Evolutionary conservation across 2,888 invertebrate genomes (phyloP).

Genomic region (Subacronicta megacephala): DNA sequence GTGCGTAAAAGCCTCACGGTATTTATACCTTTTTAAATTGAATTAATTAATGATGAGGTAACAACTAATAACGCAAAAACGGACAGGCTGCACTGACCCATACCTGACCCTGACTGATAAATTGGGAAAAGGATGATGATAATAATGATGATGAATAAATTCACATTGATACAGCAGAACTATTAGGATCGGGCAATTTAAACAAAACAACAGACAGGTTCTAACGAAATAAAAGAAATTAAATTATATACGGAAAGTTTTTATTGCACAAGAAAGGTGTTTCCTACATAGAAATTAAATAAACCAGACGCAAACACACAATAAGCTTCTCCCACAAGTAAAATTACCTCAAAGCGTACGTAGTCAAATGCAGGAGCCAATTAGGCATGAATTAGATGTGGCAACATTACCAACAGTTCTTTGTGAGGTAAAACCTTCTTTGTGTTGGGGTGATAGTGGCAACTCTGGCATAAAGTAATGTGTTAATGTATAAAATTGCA

Average conservation of each 20-base stretch:
- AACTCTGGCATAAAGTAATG: slow-evolving; percentile 23
- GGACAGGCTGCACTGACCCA: too few species aligned
- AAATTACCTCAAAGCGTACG: slow-evolving; percentile 30
- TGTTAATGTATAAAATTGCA: slow-evolving; percentile 38
- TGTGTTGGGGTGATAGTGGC: slow-evolving; percentile 32
- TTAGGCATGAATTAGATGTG: slow-evolving; percentile 45
- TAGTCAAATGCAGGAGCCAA: slow-evolving; percentile 44
- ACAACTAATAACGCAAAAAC: too few species aligned
- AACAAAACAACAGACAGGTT: background rate
- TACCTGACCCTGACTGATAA: too few species aligned
- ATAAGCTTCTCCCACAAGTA: slow-evolving; percentile 18
- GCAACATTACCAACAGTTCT: slow-evolving; percentile 39
- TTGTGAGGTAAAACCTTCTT: slow-evolving; percentile 38
- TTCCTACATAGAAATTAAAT: slow-evolving; percentile 28
- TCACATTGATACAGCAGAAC: too few species aligned
- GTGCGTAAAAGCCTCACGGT: too few species aligned
- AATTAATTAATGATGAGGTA: too few species aligned
- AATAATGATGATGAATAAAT: too few species aligned
- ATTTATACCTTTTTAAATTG: too few species aligned
- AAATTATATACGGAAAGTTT: slow-evolving; percentile 9
- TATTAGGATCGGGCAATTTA: too few species aligned
- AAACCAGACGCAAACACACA: slow-evolving; percentile 30
- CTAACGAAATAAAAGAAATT: slow-evolving; percentile 11
- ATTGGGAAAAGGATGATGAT: too few species aligned
- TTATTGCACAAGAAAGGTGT: slow-evolving; percentile 8